phyloP scores from a whole-genome alignment of 2,113 vertebrate genomes.

The Macrotus californicus region DNA sequence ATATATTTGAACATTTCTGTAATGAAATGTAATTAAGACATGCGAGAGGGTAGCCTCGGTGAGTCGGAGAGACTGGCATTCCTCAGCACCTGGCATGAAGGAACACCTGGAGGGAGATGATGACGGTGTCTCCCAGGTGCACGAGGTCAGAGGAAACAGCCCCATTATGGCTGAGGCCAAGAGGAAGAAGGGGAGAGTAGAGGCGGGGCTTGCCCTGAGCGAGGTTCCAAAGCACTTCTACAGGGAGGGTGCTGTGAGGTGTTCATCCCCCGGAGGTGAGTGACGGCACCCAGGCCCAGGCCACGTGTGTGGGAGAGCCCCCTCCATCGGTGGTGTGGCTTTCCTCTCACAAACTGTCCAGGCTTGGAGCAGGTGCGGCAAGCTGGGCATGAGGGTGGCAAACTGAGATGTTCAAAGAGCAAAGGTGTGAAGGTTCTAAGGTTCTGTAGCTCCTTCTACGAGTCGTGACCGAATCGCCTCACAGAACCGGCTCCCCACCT shows the following conservation, averaged over 20 bases:
- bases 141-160: too few species aligned
- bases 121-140: background rate
- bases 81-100: background rate
- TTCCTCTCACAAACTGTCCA: background rate
- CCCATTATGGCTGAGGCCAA: too few species aligned
- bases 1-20: background rate
- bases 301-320: background rate
- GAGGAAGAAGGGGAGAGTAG: background rate
- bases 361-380: background rate
- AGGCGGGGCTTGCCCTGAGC: background rate
- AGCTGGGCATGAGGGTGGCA: background rate
- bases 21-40: background rate
- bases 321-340: too few species aligned
- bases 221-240: too few species aligned
- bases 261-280: background rate
- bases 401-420: background rate
- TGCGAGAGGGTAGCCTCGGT: background rate
- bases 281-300: background rate
- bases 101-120: background rate
- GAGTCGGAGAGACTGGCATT: background rate
- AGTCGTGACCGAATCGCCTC: too few species aligned
- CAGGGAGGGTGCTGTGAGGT: too few species aligned
- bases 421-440: background rate
- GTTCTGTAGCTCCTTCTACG: background rate
- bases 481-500: rapidly evolving